Evolutionary conservation across 2,888 invertebrate species (phyloP), one percentile per base, ranked within the genome.

Genomic region (Polia nebulosa): DNA sequence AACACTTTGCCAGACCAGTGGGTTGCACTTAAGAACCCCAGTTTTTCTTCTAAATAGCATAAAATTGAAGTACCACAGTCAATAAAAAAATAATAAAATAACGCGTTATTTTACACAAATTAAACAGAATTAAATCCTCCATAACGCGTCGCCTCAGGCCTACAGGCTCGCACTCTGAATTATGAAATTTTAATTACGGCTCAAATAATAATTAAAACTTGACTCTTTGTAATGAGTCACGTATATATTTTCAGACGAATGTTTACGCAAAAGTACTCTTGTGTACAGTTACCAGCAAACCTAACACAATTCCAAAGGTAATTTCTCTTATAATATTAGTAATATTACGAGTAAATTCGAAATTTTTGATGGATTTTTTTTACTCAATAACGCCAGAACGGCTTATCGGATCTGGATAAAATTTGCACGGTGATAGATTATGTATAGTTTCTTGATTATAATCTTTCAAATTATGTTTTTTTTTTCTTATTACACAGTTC

Each of bases 141-240:
- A 51, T 47, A 27, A 36, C 29, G 32, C 25, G 11, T 15, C 27
- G 44, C 49, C 44, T 36, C 49, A 13, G 44, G n/a, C 44, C 47
- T 29, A 13, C 6, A 60, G 29, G 29, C n/a, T 62, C 67, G 32
- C 65, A 60, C 49, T 63, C 45, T 22, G 47, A 73, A 60, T 53
- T 63, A 72, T 72, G 64, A 78, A 72, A 78, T 41, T 47, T 29
- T 45, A 64, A 78, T 72, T 34, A 78, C 55, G 20, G 5, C n/a
- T 34, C 27, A n/a, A 22, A 56, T 20, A 56, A 56, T 64, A 78
- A 78, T 72, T 72, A 72, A 75, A 75, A 64, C 45, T 63, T 78
- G 55, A 27, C 47, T 34, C 47, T 60, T 52, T 39, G 41, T 73
- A 78, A 73, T 73, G 52, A 66, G 36, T 57, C 79, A 73, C 66